phyloP scores from a whole-genome alignment of 2,113 vertebrate species.

The Nothoprocta pentlandii region DNA sequence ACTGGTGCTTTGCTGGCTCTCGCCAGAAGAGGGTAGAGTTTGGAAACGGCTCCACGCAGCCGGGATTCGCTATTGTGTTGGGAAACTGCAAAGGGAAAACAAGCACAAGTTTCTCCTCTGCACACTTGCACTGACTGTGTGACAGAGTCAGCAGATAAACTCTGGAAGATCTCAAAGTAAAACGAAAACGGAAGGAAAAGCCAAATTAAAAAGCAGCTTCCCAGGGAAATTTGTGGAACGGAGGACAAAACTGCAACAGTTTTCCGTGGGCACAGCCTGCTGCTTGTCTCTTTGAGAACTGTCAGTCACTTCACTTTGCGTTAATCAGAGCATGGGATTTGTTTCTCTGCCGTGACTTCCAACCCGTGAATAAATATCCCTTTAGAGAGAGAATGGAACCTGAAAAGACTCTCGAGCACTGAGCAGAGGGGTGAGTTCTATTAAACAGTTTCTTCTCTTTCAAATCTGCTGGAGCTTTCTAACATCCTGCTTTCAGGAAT shows the following conservation, averaged over 20 bases:
- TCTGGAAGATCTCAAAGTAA: conserved; percentile 48
- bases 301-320: conserved; percentile 54
- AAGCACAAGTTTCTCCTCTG: conserved; percentile 77
- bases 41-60: conserved; percentile 73
- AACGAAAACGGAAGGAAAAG: conserved; percentile 28
- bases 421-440: conserved; percentile 74
- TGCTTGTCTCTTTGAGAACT: conserved; percentile 29
- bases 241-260: conserved; percentile 23
- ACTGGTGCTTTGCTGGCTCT: conserved; percentile 74
- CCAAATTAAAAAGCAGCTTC: conserved; percentile 26
- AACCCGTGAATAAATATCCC: conserved; percentile 19
- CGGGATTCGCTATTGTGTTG: conserved; percentile 79
- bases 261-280: conserved; percentile 17
- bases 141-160: conserved; percentile 39
- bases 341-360: conserved; percentile 29
- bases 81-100: conserved; percentile 66
- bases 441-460: conserved; percentile 55
- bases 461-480: conserved; percentile 57
- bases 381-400: conserved; percentile 49
- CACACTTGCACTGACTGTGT: conserved; percentile 40
- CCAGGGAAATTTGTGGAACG: conserved; percentile 38
- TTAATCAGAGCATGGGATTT: conserved; percentile 45
- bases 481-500: conserved; percentile 45
- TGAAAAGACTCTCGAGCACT: conserved; percentile 48
- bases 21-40: conserved; percentile 83